Evolutionary conservation across 2,113 vertebrate species (phyloP).

Genomic region (Psammodynastes pulverulentus): DNA sequence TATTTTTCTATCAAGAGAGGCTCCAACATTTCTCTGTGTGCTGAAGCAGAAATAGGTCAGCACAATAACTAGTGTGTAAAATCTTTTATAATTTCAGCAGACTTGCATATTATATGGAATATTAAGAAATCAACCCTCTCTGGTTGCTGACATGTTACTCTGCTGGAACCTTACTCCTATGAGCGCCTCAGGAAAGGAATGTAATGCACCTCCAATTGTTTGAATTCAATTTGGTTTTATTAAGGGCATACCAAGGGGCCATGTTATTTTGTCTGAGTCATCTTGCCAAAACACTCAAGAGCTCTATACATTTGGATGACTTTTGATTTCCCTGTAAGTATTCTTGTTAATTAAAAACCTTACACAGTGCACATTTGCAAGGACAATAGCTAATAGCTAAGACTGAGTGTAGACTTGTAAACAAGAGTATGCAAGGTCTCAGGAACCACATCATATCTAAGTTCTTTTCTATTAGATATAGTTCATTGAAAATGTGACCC

Average conservation of each 20-base stretch:
- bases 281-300: neutral
- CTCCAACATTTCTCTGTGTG: neutral
- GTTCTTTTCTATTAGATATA: neutral
- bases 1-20: neutral
- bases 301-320: neutral
- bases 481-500: neutral
- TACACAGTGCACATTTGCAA: neutral
- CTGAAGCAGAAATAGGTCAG: neutral
- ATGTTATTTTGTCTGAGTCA: neutral
- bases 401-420: neutral
- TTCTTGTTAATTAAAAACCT: slow-evolving; percentile 1
- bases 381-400: neutral
- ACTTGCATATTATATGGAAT: neutral
- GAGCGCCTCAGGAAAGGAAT: neutral
- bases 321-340: neutral
- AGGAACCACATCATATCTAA: neutral
- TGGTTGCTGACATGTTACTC: neutral
- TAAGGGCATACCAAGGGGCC: neutral
- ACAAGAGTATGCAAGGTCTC: neutral
- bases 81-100: neutral
- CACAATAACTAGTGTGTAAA: neutral
- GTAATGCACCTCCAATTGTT: neutral
- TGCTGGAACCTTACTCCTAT: neutral
- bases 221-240: neutral
- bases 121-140: neutral